Evolutionary conservation across 64 coral and sea anemone species (phyloP), one percentile per base, ranked within the genome.

Genomic region (Stichodactyla mertensii): DNA sequence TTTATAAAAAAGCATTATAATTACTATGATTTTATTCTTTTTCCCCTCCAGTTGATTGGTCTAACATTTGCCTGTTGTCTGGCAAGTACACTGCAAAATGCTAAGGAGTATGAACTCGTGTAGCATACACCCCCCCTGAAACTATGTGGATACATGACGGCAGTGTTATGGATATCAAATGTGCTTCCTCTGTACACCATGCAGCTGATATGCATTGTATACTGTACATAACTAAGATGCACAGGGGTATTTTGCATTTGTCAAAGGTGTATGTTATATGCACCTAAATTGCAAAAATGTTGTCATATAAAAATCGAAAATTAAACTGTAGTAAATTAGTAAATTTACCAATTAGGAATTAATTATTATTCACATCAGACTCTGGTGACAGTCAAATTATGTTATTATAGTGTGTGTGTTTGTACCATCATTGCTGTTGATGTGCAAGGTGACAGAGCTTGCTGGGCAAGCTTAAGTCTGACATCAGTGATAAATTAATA

Each of bases 51-150:
- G 94, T 83, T 97, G 57, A 60, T 97, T 88, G 94, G 94, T 82
- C 52, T 97, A 28, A 85, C 91, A 14, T 87, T 97, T 20, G 89
- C 94, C 51, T 97, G 94, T 87, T 97, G 94, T 52, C 71, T 97
- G 77, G 94, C 94, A 71, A 93, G 91, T 62, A 71, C 69, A 61
- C 51, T 97, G 54, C 91, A 97, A 56, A 87, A 93, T 93, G 67
- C 85, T 28, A 86, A 80, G 55, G 92, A 93, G 91, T 97, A 97
- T 82, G 94, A 97, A 81, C 88, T 97, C 16, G 94, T 97, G 27
- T 97, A 97, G 83, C 6, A 19, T 54, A 20, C 13, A 51, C 28
- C 10, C 2, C 2, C 7, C 64, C n/a, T 69, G n/a, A 69, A 20
- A 22, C 8, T 22, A 9, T 6, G 26, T n/a, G 64, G 7, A n/a